Base-by-base conservation (phyloP, 53 echinoderm and acorn worm species). In the Henricia sp. region DNA sequence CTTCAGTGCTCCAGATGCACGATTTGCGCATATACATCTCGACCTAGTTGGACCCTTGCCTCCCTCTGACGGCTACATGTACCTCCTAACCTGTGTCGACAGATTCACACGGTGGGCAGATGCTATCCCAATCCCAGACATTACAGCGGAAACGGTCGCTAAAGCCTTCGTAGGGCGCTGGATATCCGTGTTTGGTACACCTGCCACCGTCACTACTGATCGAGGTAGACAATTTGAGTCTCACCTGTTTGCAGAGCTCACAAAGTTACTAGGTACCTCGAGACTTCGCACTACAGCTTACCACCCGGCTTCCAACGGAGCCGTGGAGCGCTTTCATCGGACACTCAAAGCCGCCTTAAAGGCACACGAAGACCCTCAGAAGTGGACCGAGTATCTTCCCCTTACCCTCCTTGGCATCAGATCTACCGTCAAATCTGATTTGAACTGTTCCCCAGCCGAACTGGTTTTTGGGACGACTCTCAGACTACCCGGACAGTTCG, bases 301-400 rank as follows among this genome's bases (percentile, higher is more conserved):
- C 29, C 72, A 84, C n/a, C 85, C 77, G 21, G n/a, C 35, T 4
- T 36, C 77, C 17, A 77, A 77, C 39, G 54, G 77, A 2, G 35
- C 60, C 4, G 88, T 88, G 21, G 88, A 88, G 69, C 88, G 83
- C 50, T 88, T 83, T 36, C 88, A 88, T 48, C 72, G 74, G 20
- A 68, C 68, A 23, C 52, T 88, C n/a, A 88, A 88, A 32, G 72
- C 50, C 4, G 72, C 74, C 6, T 37, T 88, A 3, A 84, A 85
- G 55, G 72, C 85, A 13, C 85, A 87, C 13, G 51, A 26, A 5
- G 77, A 77, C 41, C 77, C 77, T 3, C 28, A 29, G 3, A 58
- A 14, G 30, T 87, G 77, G 87, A 27, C 48, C 9, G 77, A 87
- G 9, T 32, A 77, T 13, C 38, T 78, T 3, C 69, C 67, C 3